phyloP scores from a whole-genome alignment of 2,113 vertebrate genomes.

The Glaucomys volans region DNA sequence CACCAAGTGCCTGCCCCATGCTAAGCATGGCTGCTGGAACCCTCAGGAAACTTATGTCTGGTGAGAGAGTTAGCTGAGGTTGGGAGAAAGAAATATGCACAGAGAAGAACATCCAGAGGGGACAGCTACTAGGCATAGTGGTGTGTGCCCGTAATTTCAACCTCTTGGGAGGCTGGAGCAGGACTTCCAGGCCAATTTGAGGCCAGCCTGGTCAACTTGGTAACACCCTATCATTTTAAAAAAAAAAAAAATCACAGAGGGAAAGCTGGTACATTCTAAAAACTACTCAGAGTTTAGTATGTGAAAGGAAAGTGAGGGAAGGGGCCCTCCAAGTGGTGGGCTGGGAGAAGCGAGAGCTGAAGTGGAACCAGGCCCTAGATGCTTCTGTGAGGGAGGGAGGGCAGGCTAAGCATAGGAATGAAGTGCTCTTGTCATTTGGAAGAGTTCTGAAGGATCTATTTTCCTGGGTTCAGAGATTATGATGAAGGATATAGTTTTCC shows the following conservation, averaged over 20 bases:
- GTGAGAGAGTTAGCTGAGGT: not conserved
- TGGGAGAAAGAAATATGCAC: not conserved
- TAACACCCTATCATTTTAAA: not conserved
- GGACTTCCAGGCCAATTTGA: not conserved
- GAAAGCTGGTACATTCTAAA: not conserved
- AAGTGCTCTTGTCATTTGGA: not conserved
- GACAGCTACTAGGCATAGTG: not conserved
- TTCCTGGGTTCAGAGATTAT: not conserved
- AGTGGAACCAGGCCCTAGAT: not conserved
- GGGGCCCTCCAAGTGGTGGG: not conserved
- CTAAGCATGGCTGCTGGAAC: not conserved
- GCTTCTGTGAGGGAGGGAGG: not conserved
- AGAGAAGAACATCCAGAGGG: too few relatives aligned
- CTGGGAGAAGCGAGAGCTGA: not conserved
- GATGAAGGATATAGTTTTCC: not conserved
- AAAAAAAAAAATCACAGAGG: not conserved
- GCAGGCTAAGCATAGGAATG: not conserved
- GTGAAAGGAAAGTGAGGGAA: not conserved
- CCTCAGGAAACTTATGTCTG: not conserved
- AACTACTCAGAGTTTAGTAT: not conserved
- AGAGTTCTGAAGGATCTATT: constrained; percentile 11
- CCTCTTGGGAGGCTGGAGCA: not conserved
- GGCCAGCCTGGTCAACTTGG: not conserved
- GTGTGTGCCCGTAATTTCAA: not conserved
- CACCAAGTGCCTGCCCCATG: not conserved